Base-by-base conservation (phyloP, 2,888 invertebrate genomes). In the Agrotis puta region DNA sequence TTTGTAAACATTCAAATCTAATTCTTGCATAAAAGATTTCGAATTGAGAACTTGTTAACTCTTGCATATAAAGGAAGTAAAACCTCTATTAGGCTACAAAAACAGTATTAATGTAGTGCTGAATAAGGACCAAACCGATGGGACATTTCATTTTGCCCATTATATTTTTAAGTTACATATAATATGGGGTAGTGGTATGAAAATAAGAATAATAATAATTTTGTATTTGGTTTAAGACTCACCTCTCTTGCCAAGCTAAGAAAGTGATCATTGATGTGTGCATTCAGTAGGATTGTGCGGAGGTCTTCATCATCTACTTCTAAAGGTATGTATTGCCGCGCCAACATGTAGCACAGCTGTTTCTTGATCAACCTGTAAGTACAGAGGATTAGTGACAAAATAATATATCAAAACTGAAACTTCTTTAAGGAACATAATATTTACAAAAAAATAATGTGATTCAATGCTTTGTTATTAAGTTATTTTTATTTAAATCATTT, bases 261-360 rank as follows among this genome's bases (percentile, higher is more conserved):
- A 93, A 99, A 99, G 91, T 99, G 98, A 83, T 98, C 98, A 92
- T 98, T 99, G 78, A 99, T 97, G 87, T 99, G 98, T 2, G 98
- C 97, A 94, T 99, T 99, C 3, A 98, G 98, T 96, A 99, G 98
- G 80, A 99, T 99, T 87, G 98, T 99, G 81, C 97, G 97, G 18
- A 99, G 94, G 86, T 99, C 98, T 87, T 98, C 98, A 87, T 98
- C 97, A 75, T 98, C 97, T 48, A 99, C 92, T 70, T 99, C 98
- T 56, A 99, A 94, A 85, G 98, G 98, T 50, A 98, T 97, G 93
- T 99, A 99, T 89, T 99, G 99, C 1, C 99, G 97, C 0, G 99
- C 99, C 69, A 99, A 96, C 97, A 99, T 98, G 91, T 98, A 99
- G 18, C 99, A 99, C 89, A 99, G 95, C 92, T 99, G 99, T 91